Conservation (phyloP, 1,140 invertebrate genomes). For the Drosophila virilis region DNA sequence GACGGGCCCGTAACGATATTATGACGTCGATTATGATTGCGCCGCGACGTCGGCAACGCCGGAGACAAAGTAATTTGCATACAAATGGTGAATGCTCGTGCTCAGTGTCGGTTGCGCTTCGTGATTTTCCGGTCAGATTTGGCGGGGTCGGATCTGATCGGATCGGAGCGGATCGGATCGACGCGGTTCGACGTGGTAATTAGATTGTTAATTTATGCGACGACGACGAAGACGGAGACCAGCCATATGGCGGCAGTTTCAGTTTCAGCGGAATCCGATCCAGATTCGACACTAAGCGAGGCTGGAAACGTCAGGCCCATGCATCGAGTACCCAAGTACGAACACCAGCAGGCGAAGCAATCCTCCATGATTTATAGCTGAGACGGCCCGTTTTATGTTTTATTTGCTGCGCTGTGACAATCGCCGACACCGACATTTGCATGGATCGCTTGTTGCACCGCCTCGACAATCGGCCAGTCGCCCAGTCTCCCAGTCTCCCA, state of each 20-base stretch:
- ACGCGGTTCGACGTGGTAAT: constrained; percentile 41
- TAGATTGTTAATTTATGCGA: constrained; percentile 80
- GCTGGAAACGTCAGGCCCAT: not conserved
- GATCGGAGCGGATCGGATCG: too few species aligned
- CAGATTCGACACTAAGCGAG: constrained; percentile 27
- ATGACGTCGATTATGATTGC: constrained; percentile 80
- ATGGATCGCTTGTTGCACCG: constrained; percentile 54
- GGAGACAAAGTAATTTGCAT: constrained; percentile 69
- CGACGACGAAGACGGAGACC: constrained; percentile 20
- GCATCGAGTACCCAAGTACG: not conserved
- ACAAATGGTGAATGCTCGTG: constrained; percentile 81
- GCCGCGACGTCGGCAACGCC: constrained; percentile 31
- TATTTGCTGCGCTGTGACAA: constrained; percentile 73
- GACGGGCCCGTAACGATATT: constrained; percentile 68
- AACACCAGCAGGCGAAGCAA: constrained; percentile 19
- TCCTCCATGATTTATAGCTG: constrained; percentile 69
- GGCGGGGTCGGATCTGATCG: constrained; percentile 38
- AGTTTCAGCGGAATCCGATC: constrained; percentile 37
- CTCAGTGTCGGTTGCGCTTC: constrained; percentile 75
- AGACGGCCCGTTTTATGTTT: constrained; percentile 78
- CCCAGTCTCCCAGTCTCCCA: constrained; percentile 4
- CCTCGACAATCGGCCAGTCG: constrained; percentile 16
- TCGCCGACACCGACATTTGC: constrained; percentile 72
- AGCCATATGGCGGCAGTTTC: constrained; percentile 6
- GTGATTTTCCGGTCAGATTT: constrained; percentile 72